phyloP scores from a whole-genome alignment of 2,888 invertebrate species.

The Amblyteles armatorius region DNA sequence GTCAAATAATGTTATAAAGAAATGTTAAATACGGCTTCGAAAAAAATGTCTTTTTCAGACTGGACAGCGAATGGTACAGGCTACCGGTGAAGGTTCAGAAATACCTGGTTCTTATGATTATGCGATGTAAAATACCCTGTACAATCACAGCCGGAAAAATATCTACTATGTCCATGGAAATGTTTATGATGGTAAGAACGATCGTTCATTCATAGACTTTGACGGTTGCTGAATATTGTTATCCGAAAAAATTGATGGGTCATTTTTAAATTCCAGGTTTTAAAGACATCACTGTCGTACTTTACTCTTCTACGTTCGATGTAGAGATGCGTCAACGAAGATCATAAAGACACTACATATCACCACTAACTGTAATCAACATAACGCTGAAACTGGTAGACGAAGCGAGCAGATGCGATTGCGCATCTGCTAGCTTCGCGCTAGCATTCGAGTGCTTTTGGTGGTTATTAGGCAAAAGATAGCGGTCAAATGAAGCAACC shows the following conservation, averaged over 20 bases:
- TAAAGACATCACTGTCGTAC: neutral
- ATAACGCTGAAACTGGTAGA: too few relatives aligned
- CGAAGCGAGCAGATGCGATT: too few relatives aligned
- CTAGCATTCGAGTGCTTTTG: too few relatives aligned
- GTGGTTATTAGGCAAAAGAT: too few relatives aligned
- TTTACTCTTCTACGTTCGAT: neutral
- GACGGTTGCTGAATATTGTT: too few relatives aligned
- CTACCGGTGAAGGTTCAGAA: neutral
- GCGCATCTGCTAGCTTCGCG: too few relatives aligned
- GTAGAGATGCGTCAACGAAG: neutral
- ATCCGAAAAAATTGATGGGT: neutral
- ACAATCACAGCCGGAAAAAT: neutral
- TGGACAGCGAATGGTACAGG: neutral
- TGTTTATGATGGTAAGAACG: neutral
- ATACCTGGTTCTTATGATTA: neutral
- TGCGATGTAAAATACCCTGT: neutral
- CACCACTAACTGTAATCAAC: too few relatives aligned
- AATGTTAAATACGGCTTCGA: neutral
- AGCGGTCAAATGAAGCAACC: too few relatives aligned
- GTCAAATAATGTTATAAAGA: neutral
- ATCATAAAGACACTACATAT: too few relatives aligned
- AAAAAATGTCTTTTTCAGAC: neutral
- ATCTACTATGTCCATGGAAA: neutral
- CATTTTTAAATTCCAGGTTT: neutral
- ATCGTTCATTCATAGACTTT: neutral